Conservation (phyloP, 2,113 vertebrate species). For the Grammomys dolichurus region DNA sequence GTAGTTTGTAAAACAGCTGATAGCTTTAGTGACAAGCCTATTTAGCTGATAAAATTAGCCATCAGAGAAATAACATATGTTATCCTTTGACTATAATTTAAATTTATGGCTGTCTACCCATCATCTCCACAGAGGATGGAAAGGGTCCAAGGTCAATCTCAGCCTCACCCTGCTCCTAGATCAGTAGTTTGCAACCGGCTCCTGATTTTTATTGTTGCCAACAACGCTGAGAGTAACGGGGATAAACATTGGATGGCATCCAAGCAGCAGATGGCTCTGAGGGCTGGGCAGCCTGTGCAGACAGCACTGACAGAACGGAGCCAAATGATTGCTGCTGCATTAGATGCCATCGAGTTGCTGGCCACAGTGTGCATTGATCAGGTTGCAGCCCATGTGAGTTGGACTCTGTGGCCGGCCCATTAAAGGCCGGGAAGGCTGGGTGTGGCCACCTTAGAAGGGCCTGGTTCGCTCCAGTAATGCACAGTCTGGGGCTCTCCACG, state of each 20-base stretch:
- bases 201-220: slow-evolving; percentile 86
- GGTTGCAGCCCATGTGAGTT: slow-evolving; percentile 42
- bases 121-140: slow-evolving; percentile 83
- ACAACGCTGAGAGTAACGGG: slow-evolving; percentile 86
- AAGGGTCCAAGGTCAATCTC: slow-evolving; percentile 81
- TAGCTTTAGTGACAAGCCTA: slow-evolving; percentile 83
- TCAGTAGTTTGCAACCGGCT: slow-evolving; percentile 85
- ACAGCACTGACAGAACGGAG: slow-evolving; percentile 80
- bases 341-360: slow-evolving; percentile 75
- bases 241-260: slow-evolving; percentile 85
- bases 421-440: slow-evolving; percentile 55
- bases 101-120: slow-evolving; percentile 84
- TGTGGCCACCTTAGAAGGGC: slow-evolving; percentile 59
- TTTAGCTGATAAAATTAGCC: slow-evolving; percentile 86
- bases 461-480: slow-evolving; percentile 66
- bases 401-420: slow-evolving; percentile 60
- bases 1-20: slow-evolving; percentile 85
- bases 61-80: slow-evolving; percentile 82
- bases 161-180: slow-evolving; percentile 81
- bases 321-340: slow-evolving; percentile 78
- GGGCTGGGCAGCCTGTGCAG: slow-evolving; percentile 79
- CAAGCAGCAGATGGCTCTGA: slow-evolving; percentile 81
- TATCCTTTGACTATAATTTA: slow-evolving; percentile 85
- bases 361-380: slow-evolving; percentile 82
- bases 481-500: slow-evolving; percentile 9